Evolutionary conservation across 2,888 invertebrate genomes (phyloP).

Genomic region (Stegophylla sp.): DNA sequence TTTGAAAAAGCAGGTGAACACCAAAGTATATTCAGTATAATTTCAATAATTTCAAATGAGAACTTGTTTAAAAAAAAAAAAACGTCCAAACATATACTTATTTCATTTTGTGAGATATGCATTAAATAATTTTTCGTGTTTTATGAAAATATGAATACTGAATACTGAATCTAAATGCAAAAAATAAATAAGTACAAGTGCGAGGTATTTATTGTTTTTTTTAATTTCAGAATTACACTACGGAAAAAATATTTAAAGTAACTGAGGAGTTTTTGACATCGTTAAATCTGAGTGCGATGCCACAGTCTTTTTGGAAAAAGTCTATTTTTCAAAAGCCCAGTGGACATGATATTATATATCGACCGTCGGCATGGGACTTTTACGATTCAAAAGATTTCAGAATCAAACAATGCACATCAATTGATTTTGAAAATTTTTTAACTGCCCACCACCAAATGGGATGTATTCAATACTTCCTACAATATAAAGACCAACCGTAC

Average conservation of each 20-base stretch:
- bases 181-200: no score
- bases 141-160: not conserved
- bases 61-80: no score
- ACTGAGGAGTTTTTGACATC: slow-evolving; percentile 87
- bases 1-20: slow-evolving; percentile 67
- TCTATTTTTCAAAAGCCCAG: slow-evolving; percentile 83
- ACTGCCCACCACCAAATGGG: slow-evolving; percentile 79
- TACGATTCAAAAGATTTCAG: slow-evolving; percentile 81
- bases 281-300: slow-evolving; percentile 80
- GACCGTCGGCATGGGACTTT: slow-evolving; percentile 91
- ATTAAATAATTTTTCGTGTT: no score
- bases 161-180: not conserved
- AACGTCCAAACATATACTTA: no score
- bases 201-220: not conserved
- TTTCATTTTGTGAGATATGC: no score
- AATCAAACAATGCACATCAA: slow-evolving; percentile 77
- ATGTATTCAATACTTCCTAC: slow-evolving; percentile 78
- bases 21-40: no score
- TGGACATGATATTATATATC: slow-evolving; percentile 78
- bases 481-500: slow-evolving; percentile 76
- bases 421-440: slow-evolving; percentile 69
- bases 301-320: slow-evolving; percentile 82
- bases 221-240: slow-evolving; percentile 72
- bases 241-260: slow-evolving; percentile 79
- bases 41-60: no score